Evolutionary conservation across 2,888 invertebrate genomes (phyloP), one percentile per base, ranked within the genome.

Genomic region (Folsomia manolachei): DNA sequence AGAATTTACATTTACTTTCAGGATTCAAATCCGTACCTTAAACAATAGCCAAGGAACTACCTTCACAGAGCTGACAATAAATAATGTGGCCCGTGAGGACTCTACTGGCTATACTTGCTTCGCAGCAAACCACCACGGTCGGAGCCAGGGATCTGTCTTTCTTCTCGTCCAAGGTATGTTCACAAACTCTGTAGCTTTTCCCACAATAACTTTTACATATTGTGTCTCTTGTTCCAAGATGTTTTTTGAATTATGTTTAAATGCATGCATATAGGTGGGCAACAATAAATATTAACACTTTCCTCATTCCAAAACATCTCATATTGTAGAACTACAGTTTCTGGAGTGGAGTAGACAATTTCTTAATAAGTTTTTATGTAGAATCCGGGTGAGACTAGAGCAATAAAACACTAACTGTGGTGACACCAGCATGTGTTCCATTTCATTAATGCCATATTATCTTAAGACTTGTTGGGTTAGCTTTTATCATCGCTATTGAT

Each of bases 91-190:
- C 18, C 78, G 84, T 53, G 82, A 81, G 25, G 85, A 85, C 80
- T 83, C 83, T 1, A n/a, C 7, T 4, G 84, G 84, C 0, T 85
- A 84, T 81, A 82, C 83, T 23, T 86, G 86, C 78, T 82, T 81
- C 25, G 85, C 85, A 23, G 82, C 83, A 70, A 85, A 85, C 78
- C 80, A 81, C 66, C 84, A 83, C 77, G 84, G 84, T 14, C 80
- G 82, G 74, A 83, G 83, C 66, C 79, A 82, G 39, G 80, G 82
- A 53, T 81, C 82, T 63, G 81, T 83, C 62, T 81, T 82, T 72
- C 82, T 84, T 27, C 81, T 82, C 26, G 83, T 85, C 14, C 81
- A 83, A 79, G 84, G 84, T 84, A 77, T 75, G 77, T 52, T 27
- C 1, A 1, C 26, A 27, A 11, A 23, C 24, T 62, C 23, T 62